These are phyloP conservation scores for Tenthredo notha DNA, from an alignment of 2,888 invertebrate species.

Conservation along the genomic window DNA sequence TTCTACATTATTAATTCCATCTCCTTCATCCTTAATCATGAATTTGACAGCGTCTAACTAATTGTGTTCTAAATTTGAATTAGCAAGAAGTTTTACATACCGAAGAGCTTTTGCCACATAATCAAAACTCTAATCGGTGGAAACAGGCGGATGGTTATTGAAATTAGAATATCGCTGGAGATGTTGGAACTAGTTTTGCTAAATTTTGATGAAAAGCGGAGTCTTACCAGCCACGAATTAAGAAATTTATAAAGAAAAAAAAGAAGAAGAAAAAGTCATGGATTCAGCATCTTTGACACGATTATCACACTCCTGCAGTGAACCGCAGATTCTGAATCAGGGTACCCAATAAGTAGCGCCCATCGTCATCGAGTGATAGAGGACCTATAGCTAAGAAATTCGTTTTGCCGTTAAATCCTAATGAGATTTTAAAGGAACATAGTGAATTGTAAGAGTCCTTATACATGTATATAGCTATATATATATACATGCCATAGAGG, in stretches of 20 bases:
- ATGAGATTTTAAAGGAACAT: neutral
- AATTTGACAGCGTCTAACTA: neutral
- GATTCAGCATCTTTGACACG: neutral
- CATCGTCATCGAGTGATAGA: neutral
- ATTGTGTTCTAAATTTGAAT: constrained; percentile 2
- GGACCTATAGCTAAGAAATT: neutral
- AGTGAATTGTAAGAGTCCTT: neutral
- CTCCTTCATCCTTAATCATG: neutral
- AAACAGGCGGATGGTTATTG: neutral
- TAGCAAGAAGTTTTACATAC: neutral
- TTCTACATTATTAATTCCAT: neutral
- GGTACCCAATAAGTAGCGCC: neutral
- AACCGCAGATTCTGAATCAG: neutral
- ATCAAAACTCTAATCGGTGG: neutral
- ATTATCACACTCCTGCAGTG: neutral
- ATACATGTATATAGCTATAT: neutral
- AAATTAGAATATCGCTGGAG: neutral
- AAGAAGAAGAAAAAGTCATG: neutral
- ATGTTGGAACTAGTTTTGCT: neutral
- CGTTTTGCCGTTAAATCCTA: constrained; percentile 19
- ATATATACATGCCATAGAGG: neutral
- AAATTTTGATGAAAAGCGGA: neutral
- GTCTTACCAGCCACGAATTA: neutral
- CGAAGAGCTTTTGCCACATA: neutral
- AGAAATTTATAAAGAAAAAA: neutral